Evolutionary conservation across 2,797 vertebrate species (phyloP), one percentile per base, ranked within the genome.

Genomic region (Sebastes hubbsi): DNA sequence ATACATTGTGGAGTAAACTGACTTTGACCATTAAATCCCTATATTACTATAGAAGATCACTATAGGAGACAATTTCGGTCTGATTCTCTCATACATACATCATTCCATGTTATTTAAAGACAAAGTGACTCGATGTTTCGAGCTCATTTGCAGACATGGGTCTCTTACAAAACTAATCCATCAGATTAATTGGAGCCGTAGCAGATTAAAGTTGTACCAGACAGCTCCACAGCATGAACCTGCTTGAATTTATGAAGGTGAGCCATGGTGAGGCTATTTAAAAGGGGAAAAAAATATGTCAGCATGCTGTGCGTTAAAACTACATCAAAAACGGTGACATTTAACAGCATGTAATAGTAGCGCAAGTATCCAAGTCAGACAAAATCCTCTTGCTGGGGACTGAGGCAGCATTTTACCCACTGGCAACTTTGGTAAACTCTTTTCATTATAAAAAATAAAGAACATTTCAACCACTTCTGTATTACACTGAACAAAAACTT

Each of bases 121-220:
- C 27, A 64, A 75, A 78, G 56, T 9, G 46, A 68, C 27, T 13
- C 30, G 12, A 58, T 52, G 7, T 54, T 58, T 69, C 0, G 2
- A 55, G 24, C 67, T 72, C 61, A 74, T 78, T 80, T 12, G 20
- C 70, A 73, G 49, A 74, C 34, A 52, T 5, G 14, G 34, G 16
- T 22, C 55, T 69, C 46, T 76, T 42, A 66, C 77, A 67, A 77
- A 87, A 52, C 29, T 46, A 81, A 89, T 87, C 82, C 69, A 83
- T 89, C 83, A 84, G 52, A 81, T 81, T 87, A 86, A 89, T 83
- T 84, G 80, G 66, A 76, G 72, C 72, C 29, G 80, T 64, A 64
- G 64, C 58, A 62, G 69, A 67, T 67, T 61, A 56, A 42, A 59
- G 61, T 70, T 72, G 49, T 70, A 70, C 32, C 61, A 56, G 70